These are phyloP conservation scores for Garrulus glandarius DNA, from an alignment of 2,797 vertebrate species.

Conservation along the genomic window DNA sequence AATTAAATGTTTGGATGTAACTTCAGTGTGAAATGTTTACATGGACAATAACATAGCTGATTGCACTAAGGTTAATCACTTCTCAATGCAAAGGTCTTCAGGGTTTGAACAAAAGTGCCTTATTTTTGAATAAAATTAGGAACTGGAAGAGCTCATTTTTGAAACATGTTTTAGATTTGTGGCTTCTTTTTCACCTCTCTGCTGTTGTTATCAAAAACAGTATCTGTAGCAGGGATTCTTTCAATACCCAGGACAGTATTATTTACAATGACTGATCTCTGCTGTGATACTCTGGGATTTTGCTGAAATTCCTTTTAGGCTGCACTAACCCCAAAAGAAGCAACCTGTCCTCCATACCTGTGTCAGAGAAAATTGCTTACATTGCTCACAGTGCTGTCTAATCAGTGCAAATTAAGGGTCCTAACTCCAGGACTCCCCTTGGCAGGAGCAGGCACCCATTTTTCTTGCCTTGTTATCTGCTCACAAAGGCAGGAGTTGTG, in stretches of 20 bases:
- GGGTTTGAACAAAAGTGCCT: background rate
- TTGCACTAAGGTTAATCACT: background rate
- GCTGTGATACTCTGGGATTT: background rate
- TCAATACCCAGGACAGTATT: background rate
- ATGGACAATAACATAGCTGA: background rate
- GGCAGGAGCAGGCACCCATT: background rate
- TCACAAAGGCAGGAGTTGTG: background rate
- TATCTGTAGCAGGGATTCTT: background rate
- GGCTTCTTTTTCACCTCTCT: background rate
- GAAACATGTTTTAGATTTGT: background rate
- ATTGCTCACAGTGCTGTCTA: background rate
- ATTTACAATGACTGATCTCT: background rate
- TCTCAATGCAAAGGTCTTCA: background rate
- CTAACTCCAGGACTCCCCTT: background rate
- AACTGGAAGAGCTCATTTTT: background rate
- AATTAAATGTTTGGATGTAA: background rate
- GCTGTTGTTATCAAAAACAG: background rate
- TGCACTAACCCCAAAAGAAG: background rate
- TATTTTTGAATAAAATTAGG: background rate
- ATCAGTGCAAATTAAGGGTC: background rate
- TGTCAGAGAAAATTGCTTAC: background rate
- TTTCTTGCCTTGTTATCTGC: background rate
- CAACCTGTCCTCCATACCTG: background rate
- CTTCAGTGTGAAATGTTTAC: background rate
- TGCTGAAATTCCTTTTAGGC: background rate